These are phyloP conservation scores for Chlorops oryzae DNA, from an alignment of 1,140 invertebrate genomes.

Conservation along the genomic window DNA sequence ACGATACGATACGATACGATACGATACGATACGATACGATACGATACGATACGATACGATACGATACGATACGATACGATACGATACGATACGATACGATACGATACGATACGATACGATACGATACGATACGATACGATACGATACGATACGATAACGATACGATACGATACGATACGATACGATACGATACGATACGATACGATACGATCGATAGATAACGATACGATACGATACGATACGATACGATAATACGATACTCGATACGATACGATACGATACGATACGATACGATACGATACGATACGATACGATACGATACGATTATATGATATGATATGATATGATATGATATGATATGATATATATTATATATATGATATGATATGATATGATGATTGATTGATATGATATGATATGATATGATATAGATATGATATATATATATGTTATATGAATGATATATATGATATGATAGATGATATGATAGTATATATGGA, in stretches of 20 bases:
- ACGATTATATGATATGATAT: slow-evolving; percentile 11
- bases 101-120: background rate
- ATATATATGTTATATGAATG: slow-evolving; percentile 16
- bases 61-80: background rate
- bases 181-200: slow-evolving; percentile 8
- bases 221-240: slow-evolving; percentile 14
- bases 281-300: background rate
- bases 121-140: background rate
- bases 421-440: slow-evolving; percentile 19
- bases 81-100: background rate
- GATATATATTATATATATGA: background rate
- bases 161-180: slow-evolving; percentile 1
- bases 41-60: background rate
- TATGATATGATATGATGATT: slow-evolving; percentile 16
- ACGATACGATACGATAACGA: slow-evolving; percentile 9
- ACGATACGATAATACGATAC: background rate
- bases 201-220: slow-evolving; percentile 2
- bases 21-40: background rate
- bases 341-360: slow-evolving; percentile 14
- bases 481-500: no score
- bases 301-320: background rate
- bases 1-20: background rate
- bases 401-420: slow-evolving; percentile 20
- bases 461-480: no score
- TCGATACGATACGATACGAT: background rate